Evolutionary conservation across 2,888 invertebrate genomes (phyloP).

Genomic region (Ophioninae sp.): DNA sequence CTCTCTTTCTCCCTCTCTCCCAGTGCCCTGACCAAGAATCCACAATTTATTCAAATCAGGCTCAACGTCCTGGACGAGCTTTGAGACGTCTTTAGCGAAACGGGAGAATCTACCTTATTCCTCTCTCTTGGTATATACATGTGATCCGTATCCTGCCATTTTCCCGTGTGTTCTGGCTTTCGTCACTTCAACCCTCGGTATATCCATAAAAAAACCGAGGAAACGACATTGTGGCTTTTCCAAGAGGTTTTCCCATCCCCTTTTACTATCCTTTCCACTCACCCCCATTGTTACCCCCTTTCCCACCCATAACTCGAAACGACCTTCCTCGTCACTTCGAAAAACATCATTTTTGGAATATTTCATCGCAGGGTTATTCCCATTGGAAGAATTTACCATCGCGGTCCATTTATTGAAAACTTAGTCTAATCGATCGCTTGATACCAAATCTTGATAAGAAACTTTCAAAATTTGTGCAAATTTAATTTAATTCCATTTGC

Average conservation of each 20-base stretch:
- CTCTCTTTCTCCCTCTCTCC: background rate
- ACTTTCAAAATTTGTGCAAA: no score
- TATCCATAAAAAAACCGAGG: slow-evolving; percentile 33
- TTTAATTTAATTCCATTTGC: no score
- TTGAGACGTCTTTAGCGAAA: slow-evolving; percentile 64
- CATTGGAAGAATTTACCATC: background rate
- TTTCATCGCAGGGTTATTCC: slow-evolving; percentile 21
- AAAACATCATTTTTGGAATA: slow-evolving; percentile 41
- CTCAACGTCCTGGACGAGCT: slow-evolving; percentile 60
- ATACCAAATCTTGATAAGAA: no score
- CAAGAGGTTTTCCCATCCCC: slow-evolving; percentile 34
- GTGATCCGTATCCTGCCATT: background rate
- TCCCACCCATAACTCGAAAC: slow-evolving; percentile 38
- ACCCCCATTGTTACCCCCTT: slow-evolving; percentile 11
- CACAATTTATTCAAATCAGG: slow-evolving; percentile 76
- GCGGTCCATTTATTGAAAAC: no score
- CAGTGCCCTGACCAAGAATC: slow-evolving; percentile 35
- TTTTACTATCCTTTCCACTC: background rate
- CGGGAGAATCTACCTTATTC: slow-evolving; percentile 30
- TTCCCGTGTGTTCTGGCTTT: slow-evolving; percentile 31
- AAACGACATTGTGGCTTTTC: slow-evolving; percentile 48
- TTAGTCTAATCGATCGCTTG: no score
- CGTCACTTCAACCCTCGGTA: slow-evolving; percentile 33
- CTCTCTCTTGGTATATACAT: background rate
- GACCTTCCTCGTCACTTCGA: slow-evolving; percentile 40